Conservation (phyloP, 2,113 vertebrate species). For the Oenanthe melanoleuca region DNA sequence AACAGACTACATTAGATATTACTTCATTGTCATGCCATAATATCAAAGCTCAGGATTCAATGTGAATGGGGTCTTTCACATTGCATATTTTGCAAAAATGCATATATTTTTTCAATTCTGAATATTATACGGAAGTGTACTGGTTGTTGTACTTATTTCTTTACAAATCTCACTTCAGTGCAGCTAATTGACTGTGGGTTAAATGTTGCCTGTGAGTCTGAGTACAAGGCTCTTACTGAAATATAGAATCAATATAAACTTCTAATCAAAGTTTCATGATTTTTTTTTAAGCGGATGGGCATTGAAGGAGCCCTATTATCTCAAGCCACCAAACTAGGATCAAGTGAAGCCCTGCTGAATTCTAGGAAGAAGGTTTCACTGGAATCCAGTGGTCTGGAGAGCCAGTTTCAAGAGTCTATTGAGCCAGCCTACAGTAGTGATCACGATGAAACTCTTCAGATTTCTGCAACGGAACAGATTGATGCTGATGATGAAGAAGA, state of each 20-base stretch:
- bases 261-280: background rate
- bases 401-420: constrained; percentile 79
- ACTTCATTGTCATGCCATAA: background rate
- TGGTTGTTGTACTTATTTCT: background rate
- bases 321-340: constrained; percentile 77
- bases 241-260: background rate
- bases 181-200: background rate
- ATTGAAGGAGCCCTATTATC: constrained; percentile 78
- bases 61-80: background rate
- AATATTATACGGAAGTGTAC: background rate
- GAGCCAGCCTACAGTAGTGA: constrained; percentile 78
- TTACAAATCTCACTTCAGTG: background rate
- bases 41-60: background rate
- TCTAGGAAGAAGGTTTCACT: constrained; percentile 73
- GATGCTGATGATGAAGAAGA: constrained; percentile 88
- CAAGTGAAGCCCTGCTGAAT: constrained; percentile 64
- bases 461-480: constrained; percentile 75
- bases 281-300: constrained; percentile 71
- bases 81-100: background rate
- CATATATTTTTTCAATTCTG: background rate
- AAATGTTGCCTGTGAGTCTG: background rate
- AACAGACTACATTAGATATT: background rate
- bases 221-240: background rate
- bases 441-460: constrained; percentile 78
- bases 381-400: constrained; percentile 65